Evolutionary conservation across 1,140 invertebrate species (phyloP), one percentile per base, ranked within the genome.

Genomic region (Paralvinella palmiformis): DNA sequence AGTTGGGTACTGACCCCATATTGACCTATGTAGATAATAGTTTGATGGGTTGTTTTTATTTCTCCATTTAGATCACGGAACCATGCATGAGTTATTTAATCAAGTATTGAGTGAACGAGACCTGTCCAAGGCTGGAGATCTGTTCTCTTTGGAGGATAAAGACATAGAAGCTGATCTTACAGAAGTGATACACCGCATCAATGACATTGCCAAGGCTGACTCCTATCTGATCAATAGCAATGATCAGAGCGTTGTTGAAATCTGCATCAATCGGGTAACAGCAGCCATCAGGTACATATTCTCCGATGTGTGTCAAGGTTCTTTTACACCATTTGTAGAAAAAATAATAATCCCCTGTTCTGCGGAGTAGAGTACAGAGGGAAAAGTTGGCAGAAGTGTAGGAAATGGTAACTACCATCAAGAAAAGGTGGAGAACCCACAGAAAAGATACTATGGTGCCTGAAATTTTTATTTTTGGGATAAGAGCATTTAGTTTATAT

Each of bases 171-270:
- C 89, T 75, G 91, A 94, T 78, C 82, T 94, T 63, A 89, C 88
- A 27, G 86, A 90, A 83, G 89, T 93, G 70, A 85, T 94, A 70
- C 85, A 86, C 73, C 80, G 81, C 61, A 92, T 94, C 70, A 86
- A 86, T 70, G 85, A 88, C 63, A 92, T 93, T 66, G 87, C 89
- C 50, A 90, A 88, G 62, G 83, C 87, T 59, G 84, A 88, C 6
- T 89, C 91, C 70, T 95, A 94, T 75, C 84, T 87, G 2, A 85
- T 87, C 60, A 92, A 90, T 81, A 88, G 91, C 74, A 91, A 94
- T 83, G 90, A 94, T 80, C 92, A 95, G 80, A 92, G 90, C 74
- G 89, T 94, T 56, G 91, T 94, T 64, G 92, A 95, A 81, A 95
- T 94, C 71, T 93, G 91, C 80, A 88, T 95, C 33, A 92, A 91